phyloP scores from a whole-genome alignment of 2,797 vertebrate genomes.

The Anabacerthia variegaticeps region DNA sequence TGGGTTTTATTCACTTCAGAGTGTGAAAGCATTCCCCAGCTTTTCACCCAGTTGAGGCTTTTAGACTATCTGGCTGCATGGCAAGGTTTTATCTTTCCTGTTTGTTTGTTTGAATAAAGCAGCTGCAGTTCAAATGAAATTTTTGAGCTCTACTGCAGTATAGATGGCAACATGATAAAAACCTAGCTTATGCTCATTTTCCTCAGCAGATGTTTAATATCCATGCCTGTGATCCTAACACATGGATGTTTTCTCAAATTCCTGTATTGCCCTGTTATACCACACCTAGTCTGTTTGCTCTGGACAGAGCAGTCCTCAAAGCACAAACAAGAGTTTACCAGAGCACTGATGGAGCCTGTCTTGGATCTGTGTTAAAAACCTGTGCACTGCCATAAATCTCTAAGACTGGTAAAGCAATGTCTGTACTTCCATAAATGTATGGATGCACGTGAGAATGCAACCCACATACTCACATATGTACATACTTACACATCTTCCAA shows the following conservation, averaged over 20 bases:
- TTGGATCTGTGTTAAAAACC: background rate
- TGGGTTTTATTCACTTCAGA: background rate
- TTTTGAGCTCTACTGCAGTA: background rate
- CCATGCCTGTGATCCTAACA: background rate
- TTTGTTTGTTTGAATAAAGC: background rate
- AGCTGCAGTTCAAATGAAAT: background rate
- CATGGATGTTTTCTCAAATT: background rate
- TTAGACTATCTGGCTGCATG: background rate
- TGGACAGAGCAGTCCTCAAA: background rate
- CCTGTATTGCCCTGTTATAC: background rate
- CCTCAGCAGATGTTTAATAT: background rate
- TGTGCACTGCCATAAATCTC: background rate
- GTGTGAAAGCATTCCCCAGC: background rate
- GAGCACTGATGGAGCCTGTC: background rate
- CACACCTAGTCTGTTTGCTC: background rate
- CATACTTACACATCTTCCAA: background rate
- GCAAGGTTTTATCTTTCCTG: background rate
- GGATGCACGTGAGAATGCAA: background rate
- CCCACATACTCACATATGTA: background rate
- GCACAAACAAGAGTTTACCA: background rate
- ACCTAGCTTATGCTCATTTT: background rate
- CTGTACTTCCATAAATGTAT: background rate
- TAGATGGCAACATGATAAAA: background rate
- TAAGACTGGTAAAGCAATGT: background rate
- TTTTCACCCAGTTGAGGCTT: background rate